Evolutionary conservation across 2,797 vertebrate genomes (phyloP), one percentile per base, ranked within the genome.

Genomic region (Neopelma chrysocephalum): DNA sequence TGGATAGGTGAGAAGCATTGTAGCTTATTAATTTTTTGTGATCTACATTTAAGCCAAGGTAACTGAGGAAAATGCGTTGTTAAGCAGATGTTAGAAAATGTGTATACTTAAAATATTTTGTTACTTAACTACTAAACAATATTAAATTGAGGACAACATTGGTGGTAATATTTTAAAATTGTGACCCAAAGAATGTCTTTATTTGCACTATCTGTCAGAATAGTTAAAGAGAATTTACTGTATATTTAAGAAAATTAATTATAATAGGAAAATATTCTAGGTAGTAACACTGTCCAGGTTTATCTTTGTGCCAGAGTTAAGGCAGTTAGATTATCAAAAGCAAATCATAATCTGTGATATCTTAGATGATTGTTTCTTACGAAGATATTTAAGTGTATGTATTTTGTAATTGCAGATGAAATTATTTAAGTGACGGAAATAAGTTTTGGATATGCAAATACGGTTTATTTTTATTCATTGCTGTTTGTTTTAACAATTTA

Each of bases 131-230:
- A 73, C 93, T 95, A 95, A 93, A 82, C 72, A 82, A 90, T 93
- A 45, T 91, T 84, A 95, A 93, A 84, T 76, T 90, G 65, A 96
- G 62, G 89, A 80, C 94, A 91, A 78, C 64, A 36, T 92, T 86
- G 79, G 62, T 14, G 4, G 73, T 96, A 90, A 90, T 94, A 80
- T 95, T 96, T 97, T 95, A 75, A 97, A 97, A 93, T 95, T 76
- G 87, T 96, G 97, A 98, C 97, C 98, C 98, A 98, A 98, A 98
- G 98, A 98, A 98, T 98, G 98, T 98, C 94, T 98, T 97, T 97
- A 97, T 98, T 98, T 98, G 98, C 98, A 98, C 98, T 98, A 96
- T 97, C 72, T 97, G 97, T 97, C 93, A 96, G 93, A 96, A 93
- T 95, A 96, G 92, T 75, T 97, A 91, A 89, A 97, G 96, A 94